Percentiles rank a stretch among this genome's conserved stretches.
Conservation (phyloP, 2,888 invertebrate genomes). For the Drosophila quasianomalipes region DNA sequence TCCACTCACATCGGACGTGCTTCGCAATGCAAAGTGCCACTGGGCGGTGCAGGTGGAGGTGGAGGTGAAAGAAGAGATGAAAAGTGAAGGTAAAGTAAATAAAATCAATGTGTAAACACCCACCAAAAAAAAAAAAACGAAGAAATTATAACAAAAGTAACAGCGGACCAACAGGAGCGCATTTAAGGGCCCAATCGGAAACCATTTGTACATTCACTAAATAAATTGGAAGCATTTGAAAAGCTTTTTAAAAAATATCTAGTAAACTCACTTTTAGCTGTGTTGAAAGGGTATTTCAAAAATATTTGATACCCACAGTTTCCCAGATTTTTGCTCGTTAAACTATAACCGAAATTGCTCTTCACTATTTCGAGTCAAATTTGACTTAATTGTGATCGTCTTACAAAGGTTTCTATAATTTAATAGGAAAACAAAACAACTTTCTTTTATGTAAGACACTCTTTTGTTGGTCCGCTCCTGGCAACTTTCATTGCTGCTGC, state of each 20-base stretch:
- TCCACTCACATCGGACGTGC: conserved; percentile 36
- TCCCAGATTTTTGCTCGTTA: background rate
- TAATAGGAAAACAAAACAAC: background rate
- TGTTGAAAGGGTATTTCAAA: background rate
- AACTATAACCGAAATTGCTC: background rate
- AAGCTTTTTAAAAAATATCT: background rate
- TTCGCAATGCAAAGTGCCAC: conserved; percentile 19
- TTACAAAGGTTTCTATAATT: background rate
- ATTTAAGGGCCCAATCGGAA: background rate
- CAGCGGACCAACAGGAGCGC: conserved; percentile 17
- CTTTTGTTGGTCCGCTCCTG: conserved; percentile 23
- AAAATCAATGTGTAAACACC: conserved; percentile 44
- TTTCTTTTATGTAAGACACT: background rate
- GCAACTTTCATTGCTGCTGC: conserved; percentile 47
- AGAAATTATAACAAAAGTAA: conserved; percentile 36
- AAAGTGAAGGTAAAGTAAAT: conserved; percentile 69
- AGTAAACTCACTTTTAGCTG: background rate
- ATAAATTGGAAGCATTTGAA: no score
- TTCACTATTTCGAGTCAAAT: background rate
- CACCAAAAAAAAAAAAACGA: conserved; percentile 7
- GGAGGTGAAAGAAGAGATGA: conserved; percentile 6
- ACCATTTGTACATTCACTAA: background rate
- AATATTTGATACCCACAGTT: background rate
- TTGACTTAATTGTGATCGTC: background rate
- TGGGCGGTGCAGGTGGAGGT: background rate